Conservation (phyloP, 2,113 vertebrate genomes). For the Lethenteron reissneri region DNA sequence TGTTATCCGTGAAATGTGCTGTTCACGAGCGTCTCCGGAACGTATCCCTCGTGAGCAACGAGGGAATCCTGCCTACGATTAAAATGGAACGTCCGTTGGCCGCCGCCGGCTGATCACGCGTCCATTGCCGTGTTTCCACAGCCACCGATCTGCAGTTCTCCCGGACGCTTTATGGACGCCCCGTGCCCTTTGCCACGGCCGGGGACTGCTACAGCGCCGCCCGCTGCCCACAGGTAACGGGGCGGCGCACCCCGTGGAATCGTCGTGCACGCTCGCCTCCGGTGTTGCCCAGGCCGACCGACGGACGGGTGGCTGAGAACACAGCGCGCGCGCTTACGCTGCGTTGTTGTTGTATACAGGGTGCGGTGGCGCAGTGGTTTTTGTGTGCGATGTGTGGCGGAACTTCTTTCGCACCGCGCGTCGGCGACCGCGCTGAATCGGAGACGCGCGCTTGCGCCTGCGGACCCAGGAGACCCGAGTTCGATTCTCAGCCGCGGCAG, state of each 20-base stretch:
- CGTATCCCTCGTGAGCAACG: no score
- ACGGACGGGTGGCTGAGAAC: background rate
- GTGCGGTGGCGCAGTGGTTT: background rate
- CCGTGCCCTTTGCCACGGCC: slow-evolving; percentile 69
- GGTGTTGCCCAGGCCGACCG: background rate
- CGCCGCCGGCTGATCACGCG: no score
- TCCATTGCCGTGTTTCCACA: slow-evolving; percentile 14
- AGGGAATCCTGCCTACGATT: no score
- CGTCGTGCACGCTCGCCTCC: background rate
- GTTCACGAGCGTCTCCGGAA: no score
- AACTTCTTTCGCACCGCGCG: background rate
- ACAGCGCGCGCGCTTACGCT: background rate
- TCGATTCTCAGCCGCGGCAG: no score
- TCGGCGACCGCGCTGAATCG: no score
- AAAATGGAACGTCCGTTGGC: no score
- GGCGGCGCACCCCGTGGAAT: slow-evolving; percentile 9
- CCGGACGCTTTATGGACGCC: slow-evolving; percentile 48
- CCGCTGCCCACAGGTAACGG: slow-evolving; percentile 62
- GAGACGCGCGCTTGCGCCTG: no score
- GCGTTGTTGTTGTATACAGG: background rate
- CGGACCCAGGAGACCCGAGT: no score
- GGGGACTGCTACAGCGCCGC: slow-evolving; percentile 85
- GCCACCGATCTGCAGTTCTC: slow-evolving; percentile 79
- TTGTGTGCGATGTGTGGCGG: background rate
- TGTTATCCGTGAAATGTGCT: no score